Evolutionary conservation across 2,797 vertebrate species (phyloP).

Genomic region (Platyrinchus mystaceus): DNA sequence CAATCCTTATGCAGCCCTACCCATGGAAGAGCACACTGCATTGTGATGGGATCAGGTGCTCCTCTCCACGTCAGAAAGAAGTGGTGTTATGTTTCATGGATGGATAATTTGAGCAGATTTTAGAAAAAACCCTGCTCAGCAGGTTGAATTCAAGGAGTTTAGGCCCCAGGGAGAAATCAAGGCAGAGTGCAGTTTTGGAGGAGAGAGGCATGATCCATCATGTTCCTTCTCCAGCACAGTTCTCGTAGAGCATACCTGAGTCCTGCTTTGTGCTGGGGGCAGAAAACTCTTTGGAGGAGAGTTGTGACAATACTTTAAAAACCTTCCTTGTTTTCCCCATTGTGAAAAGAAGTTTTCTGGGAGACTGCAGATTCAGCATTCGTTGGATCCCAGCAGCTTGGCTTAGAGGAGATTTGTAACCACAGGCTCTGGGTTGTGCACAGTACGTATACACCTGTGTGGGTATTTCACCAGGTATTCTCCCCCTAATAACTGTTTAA

Average conservation of each 20-base stretch:
- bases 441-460: not conserved
- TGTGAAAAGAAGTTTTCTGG: not conserved
- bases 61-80: not conserved
- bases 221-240: not conserved
- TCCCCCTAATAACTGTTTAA: slow-evolving; percentile 5
- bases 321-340: not conserved
- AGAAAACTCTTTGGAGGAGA: not conserved
- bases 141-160: not conserved
- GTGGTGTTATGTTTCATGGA: not conserved
- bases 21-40: fast-evolving
- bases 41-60: not conserved
- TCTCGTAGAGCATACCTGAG: not conserved
- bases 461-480: not conserved
- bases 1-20: fast-evolving
- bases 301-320: not conserved
- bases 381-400: not conserved
- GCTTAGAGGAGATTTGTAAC: not conserved
- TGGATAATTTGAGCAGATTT: not conserved
- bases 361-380: not conserved
- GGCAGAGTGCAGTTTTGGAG: not conserved
- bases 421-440: not conserved
- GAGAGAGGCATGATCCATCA: not conserved
- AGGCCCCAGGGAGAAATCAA: not conserved
- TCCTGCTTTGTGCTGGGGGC: not conserved
- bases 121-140: not conserved